Base-by-base conservation (phyloP, 2,888 invertebrate species). In the Xestia sexstrigata region DNA sequence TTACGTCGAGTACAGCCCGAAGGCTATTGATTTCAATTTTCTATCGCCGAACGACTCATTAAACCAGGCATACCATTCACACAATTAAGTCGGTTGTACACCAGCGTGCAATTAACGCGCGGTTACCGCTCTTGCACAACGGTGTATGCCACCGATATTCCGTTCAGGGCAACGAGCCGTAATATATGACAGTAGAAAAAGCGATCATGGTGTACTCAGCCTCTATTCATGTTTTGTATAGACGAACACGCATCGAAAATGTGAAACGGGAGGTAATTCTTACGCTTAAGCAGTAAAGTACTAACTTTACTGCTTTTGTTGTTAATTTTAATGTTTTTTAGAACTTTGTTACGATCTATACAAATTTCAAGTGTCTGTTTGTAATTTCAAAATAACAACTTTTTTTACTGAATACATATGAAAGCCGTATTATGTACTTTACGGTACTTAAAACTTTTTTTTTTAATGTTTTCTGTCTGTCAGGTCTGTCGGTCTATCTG, bases 61-160 rank as follows among this genome's bases (percentile, higher is more conserved):
- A 70, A n/a, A 80, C 69, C 67, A 71, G 52, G 70, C 73, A 77
- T 75, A 70, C 78, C 81, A 85, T 82, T 87, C 82, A 74, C 77
- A 82, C 84, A 86, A 88, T 87, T 88, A 88, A 85, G 71, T 76
- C 79, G 60, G 66, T 81, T 74, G 79, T 82, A 84, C 81, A 81
- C 76, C 67, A 78, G 49, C 71, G 71, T 76, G 76, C 78, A 89
- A 90, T 90, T 89, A 90, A 87, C 79, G 63, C 63, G 79, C 86
- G 84, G 87, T 90, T 86, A 88, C 90, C 81, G 86, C 85, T 90
- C 90, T 93, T 92, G 90, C 91, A 88, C 92, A 93, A 94, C 93
- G 92, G 93, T 91, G 84, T 62, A 62, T 86, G 83, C 86, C 78
- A 90, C 82, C 84, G 87, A 89, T 90, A 90, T 89, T 90, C 93